These are phyloP conservation scores for Clarias magur DNA, from an alignment of 2,113 vertebrate species.

Conservation along the genomic window DNA sequence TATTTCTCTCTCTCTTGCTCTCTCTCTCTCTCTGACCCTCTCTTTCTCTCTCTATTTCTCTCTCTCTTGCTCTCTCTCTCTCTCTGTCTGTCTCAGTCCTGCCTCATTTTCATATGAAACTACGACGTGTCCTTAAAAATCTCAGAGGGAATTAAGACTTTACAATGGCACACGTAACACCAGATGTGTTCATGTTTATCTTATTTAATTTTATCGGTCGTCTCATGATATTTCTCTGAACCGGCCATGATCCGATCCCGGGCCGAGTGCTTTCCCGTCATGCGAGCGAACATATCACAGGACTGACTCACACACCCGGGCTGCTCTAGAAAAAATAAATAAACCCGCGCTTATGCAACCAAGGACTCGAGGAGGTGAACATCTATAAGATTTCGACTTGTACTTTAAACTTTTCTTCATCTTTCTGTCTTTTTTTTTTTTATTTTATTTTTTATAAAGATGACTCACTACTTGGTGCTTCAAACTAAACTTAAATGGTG, in stretches of 20 bases:
- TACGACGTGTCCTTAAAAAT: not conserved
- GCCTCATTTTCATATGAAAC: not conserved
- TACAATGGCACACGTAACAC: too few relatives aligned
- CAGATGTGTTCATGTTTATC: too few relatives aligned
- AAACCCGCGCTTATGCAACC: conserved; percentile 7
- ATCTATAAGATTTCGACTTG: not conserved
- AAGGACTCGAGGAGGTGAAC: not conserved
- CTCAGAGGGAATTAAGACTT: too few relatives aligned
- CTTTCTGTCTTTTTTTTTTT: not conserved
- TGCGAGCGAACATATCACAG: not conserved
- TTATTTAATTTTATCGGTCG: too few relatives aligned
- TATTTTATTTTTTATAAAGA: not conserved
- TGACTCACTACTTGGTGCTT: not conserved
- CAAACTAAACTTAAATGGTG: not conserved
- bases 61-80: not conserved
- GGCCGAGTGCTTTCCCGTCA: not conserved
- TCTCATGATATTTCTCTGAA: not conserved
- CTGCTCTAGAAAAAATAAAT: conserved; percentile 13
- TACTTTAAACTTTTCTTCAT: not conserved
- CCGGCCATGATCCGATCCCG: not conserved
- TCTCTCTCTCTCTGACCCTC: not conserved
- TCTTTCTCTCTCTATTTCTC: not conserved
- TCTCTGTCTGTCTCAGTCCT: too few relatives aligned
- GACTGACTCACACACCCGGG: not conserved
- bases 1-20: too few relatives aligned